Evolutionary conservation across 2,113 vertebrate species (phyloP).

Genomic region (Zapornia atra): DNA sequence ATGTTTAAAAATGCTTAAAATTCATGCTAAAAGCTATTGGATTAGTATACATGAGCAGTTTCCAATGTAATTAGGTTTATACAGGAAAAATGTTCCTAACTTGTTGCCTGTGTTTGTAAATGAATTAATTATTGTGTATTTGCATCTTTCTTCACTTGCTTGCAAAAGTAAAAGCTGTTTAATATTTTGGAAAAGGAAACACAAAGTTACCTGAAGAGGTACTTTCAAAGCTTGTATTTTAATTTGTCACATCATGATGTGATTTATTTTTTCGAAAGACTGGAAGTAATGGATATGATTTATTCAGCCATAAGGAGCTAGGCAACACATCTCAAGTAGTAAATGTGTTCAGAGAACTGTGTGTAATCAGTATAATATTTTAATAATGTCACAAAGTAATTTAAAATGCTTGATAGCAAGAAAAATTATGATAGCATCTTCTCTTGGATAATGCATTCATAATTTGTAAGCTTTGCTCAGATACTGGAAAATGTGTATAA

Average conservation of each 20-base stretch:
- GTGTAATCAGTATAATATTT: neutral
- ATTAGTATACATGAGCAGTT: neutral
- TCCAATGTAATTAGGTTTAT: neutral
- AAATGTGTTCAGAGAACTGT: neutral
- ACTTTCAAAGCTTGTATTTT: neutral
- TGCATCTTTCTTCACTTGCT: neutral
- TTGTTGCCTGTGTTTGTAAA: neutral
- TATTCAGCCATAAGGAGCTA: neutral
- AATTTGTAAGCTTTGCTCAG: neutral
- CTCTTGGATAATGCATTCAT: neutral
- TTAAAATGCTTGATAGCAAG: neutral
- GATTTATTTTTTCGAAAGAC: neutral
- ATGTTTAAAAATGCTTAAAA: neutral
- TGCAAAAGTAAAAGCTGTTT: neutral
- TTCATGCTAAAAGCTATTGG: neutral
- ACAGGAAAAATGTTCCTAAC: neutral
- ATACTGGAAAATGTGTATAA: neutral
- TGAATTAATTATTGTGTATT: neutral
- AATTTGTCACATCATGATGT: neutral
- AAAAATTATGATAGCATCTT: neutral
- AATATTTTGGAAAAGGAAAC: neutral
- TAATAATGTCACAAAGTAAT: neutral
- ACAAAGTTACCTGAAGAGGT: neutral
- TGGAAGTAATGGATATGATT: neutral
- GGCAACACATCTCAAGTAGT: neutral